Base-by-base conservation (phyloP, 2,797 vertebrate species). In the Halcyon smyrnensis region DNA sequence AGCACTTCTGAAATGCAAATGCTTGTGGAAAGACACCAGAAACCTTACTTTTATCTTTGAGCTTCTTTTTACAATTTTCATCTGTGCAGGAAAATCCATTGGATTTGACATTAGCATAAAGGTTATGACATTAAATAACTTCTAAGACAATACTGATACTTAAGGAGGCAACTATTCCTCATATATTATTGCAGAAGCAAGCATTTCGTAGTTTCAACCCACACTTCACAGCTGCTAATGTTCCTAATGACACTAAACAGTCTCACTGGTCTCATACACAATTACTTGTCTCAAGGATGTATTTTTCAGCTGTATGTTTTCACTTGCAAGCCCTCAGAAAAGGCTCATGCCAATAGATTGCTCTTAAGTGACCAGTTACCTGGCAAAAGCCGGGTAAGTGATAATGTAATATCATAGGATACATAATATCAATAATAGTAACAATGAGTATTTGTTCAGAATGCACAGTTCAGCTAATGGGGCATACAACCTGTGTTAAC, bases 31-130 rank as follows among this genome's bases (percentile, higher is more conserved):
- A 97, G 86, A 97, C 88, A 97, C 62, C 90, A 95, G 93, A 94
- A 98, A 97, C 98, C 99, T 99, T 99, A 99, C 99, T 99, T 99
- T 99, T 99, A 96, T 99, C 99, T 98, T 99, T 99, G 97, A 99
- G 99, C 99, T 99, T 99, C 99, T 99, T 99, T 99, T 98, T 99
- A 99, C 99, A 99, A 98, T 98, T 97, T 96, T 99, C 99, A 98
- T 99, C 99, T 99, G 99, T 98, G 87, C 73, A 56, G 97, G 96
- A 98, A 98, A 97, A 98, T 93, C 97, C 98, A 97, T 95, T 41
- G 74, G 86, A 92, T 96, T 95, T 80, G 78, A 96, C 95, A 95
- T 98, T 97, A 98, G 97, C 89, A 96, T 12, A 41, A 37, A 88
- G 54, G 64, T 95, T 69, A 95, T 17, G 75, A 91, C 30, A 96